Conservation (phyloP, 2,113 vertebrate species). For the Psophia crepitans region DNA sequence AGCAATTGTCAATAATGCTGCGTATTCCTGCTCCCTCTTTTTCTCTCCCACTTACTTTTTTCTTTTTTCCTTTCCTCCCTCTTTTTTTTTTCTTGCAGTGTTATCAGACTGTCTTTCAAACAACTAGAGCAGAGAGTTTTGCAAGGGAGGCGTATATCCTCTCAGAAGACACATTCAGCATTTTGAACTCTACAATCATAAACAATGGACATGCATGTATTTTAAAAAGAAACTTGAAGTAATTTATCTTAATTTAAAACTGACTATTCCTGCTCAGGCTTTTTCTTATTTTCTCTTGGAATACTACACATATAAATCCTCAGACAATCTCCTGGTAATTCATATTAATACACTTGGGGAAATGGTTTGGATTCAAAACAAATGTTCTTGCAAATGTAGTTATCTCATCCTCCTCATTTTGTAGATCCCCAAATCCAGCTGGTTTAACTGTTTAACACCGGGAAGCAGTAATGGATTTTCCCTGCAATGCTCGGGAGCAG, state of each 20-base stretch:
- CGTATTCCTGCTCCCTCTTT: background rate
- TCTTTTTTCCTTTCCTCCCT: background rate
- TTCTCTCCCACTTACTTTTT: background rate
- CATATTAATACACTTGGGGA: conserved; percentile 51
- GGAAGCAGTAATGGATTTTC: background rate
- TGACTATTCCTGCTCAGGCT: conserved; percentile 14
- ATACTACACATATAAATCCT: conserved; percentile 50
- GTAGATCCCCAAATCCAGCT: conserved; percentile 6
- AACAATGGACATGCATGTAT: conserved; percentile 48
- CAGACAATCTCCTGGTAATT: conserved; percentile 55
- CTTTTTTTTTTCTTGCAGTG: background rate
- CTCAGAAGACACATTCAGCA: background rate
- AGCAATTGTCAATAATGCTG: background rate
- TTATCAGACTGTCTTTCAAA: conserved; percentile 48
- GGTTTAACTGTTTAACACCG: conserved; percentile 43
- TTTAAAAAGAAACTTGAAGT: conserved; percentile 33
- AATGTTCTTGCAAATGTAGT: conserved; percentile 51
- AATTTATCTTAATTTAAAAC: conserved; percentile 64
- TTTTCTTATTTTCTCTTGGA: background rate
- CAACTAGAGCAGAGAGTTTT: conserved; percentile 20
- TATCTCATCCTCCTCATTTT: conserved; percentile 42
- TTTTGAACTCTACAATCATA: conserved; percentile 39
- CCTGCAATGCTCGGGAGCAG: background rate
- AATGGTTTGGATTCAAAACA: conserved; percentile 62
- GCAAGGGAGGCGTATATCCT: background rate